Evolutionary conservation across 1,140 invertebrate species (phyloP), one percentile per base, ranked within the genome.

Genomic region (Contarinia nasturtii): DNA sequence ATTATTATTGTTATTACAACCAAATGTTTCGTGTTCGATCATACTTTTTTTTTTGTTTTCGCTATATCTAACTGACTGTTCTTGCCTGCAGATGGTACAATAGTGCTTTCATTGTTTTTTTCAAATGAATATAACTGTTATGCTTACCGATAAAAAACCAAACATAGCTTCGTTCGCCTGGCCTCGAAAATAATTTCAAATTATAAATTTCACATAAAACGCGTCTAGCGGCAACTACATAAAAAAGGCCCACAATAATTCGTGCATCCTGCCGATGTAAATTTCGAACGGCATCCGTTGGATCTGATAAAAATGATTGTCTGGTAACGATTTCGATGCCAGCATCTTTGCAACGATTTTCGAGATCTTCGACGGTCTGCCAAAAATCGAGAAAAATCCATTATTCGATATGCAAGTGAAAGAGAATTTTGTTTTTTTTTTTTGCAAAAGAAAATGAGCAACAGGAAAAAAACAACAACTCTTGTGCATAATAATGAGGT

Each of bases 191-290:
- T 1, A 99, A 69, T 43, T 83, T 81, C 52, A 95, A 86, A 56
- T 91, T 91, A 66, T 92, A 98, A 54, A 97, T 79, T 69, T 98
- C 93, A 65, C 95, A 99, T 2, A 99, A 77, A 0, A 99, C 95
- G 48, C 86, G 71, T 34, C 94, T 71, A 0, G 95, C 95, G 22
- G 92, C 92, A 1, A 93, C 91, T 34, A 93, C 92, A 66, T 98
- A 99, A 69, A 98, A 98, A 12, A 99, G 72, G 2, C 95, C 96
- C 12, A 98, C 88, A 50, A 98, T 94, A 47, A 98, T 94, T 49
- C 95, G 71, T 7, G 93, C 92, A 65, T 98, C 93, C 66, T 95
- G 90, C 43, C 86, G 71, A 36, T 82, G 73, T 17, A 99, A 69
- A 69, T 96, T 98, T 52, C 86, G 74, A 10, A 99, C 91, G 10